Evolutionary conservation across 2,888 invertebrate genomes (phyloP), one percentile per base, ranked within the genome.

Genomic region (Furcula furcula): DNA sequence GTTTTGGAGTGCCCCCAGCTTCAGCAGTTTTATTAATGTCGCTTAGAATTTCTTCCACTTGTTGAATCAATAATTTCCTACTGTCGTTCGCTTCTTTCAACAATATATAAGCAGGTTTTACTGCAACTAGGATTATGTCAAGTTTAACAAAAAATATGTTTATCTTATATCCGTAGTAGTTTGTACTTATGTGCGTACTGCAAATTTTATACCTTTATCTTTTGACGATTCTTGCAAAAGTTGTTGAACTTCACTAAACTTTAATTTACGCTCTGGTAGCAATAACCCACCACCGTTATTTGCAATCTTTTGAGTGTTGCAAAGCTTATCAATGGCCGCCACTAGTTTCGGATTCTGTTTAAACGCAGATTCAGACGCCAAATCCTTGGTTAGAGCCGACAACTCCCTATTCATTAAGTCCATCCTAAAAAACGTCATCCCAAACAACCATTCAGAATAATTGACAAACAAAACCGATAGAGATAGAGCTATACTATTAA

Each of bases 401-500:
- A 73, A 60, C 44, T 78, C 75, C 44, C 64, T 73, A 70, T 83
- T 84, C 69, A 83, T 75, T 61, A 79, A 65, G 39, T 86, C 78
- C 82, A 86, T 84, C 56, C 73, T 76, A 61, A 58, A 76, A 66
- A 64, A 60, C 49, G 20, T 29, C 34, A 54, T 58, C 57, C 57
- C 55, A 63, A 65, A 56, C 51, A 54, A 55, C 62, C 60, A 64
- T 77, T 75, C 57, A 73, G 66, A 69, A 70, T 78, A 78, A 82
- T 81, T 81, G 78, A 76, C 76, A 78, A 79, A 79, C 74, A 74
- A 72, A 72, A 67, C 61, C 62, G 60, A 68, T 71, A 65, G 71
- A 71, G 65, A 63, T 77, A n/a, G n/a, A n/a, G n/a, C n/a, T n/a
- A n/a, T n/a, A n/a, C 66, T 75, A 79, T 79, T 77, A 78, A 76